These are phyloP conservation scores for Dysidea cf. avara DNA, from an alignment of 37 sponge, comb jelly and placozoan genomes.

Conservation along the genomic window DNA sequence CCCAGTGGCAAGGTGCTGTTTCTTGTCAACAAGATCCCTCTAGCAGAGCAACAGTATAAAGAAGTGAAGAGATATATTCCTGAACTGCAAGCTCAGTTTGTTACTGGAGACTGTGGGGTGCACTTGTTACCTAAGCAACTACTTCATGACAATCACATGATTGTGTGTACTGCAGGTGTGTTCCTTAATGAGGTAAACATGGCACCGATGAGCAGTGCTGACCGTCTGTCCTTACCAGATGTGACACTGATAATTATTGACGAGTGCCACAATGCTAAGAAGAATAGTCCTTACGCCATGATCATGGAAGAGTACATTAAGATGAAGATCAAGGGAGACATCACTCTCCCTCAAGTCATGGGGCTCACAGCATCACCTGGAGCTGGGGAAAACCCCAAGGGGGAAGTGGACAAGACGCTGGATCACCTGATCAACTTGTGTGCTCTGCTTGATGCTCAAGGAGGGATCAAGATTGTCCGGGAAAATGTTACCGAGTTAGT, in stretches of 20 bases:
- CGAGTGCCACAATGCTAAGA: slow-evolving; percentile 59
- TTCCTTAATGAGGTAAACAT: slow-evolving; percentile 16
- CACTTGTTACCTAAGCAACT: not conserved
- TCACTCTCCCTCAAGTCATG: slow-evolving; percentile 40
- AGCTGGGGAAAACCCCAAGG: slow-evolving; percentile 42
- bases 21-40: slow-evolving; percentile 41
- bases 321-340: not conserved
- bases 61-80: slow-evolving; percentile 26
- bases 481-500: slow-evolving; percentile 29
- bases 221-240: slow-evolving; percentile 1
- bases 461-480: slow-evolving; percentile 43
- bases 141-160: slow-evolving; percentile 16
- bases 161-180: slow-evolving; percentile 65
- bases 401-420: slow-evolving; percentile 1
- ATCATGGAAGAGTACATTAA: slow-evolving; percentile 50
- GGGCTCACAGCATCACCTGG: slow-evolving; percentile 81
- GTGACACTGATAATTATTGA: slow-evolving; percentile 47
- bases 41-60: slow-evolving; percentile 55
- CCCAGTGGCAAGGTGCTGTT: slow-evolving; percentile 20
- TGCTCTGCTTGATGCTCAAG: slow-evolving; percentile 61
- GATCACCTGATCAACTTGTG: slow-evolving; percentile 51
- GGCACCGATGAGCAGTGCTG: not conserved
- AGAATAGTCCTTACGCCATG: slow-evolving; percentile 19
- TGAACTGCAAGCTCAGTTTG: slow-evolving; percentile 4
- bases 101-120: slow-evolving; percentile 29